Evolutionary conservation across 1,140 invertebrate genomes (phyloP).

Genomic region (Sycobia sp.): DNA sequence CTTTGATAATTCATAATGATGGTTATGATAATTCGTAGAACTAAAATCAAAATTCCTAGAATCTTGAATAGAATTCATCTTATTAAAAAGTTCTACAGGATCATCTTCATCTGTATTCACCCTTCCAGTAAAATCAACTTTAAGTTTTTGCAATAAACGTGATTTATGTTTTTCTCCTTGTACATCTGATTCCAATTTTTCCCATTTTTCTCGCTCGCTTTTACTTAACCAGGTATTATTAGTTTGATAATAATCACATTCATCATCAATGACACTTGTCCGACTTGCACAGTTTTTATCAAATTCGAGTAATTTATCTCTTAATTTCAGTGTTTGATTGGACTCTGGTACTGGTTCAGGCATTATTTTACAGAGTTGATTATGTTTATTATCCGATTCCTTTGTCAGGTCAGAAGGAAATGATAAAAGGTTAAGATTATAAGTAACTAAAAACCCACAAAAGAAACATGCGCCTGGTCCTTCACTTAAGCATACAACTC

Average conservation of each 20-base stretch:
- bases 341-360: conserved; percentile 61
- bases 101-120: conserved; percentile 59
- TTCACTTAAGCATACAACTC: conserved; percentile 95
- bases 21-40: neutral
- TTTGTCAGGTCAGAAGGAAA: neutral
- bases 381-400: conserved; percentile 3
- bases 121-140: conserved; percentile 83
- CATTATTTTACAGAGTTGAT: neutral
- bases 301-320: conserved; percentile 28
- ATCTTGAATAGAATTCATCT: conserved; percentile 36
- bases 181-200: conserved; percentile 74
- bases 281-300: conserved; percentile 68
- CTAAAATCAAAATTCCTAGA: conserved; percentile 8
- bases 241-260: conserved; percentile 89
- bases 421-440: neutral
- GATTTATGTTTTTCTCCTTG: conserved; percentile 74
- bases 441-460: conserved; percentile 78
- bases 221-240: conserved; percentile 82
- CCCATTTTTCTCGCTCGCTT: conserved; percentile 70
- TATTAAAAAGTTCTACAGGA: conserved; percentile 35
- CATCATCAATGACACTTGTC: conserved; percentile 93
- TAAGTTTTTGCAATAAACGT: conserved; percentile 70
- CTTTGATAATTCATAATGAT: neutral
- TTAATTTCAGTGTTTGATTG: conserved; percentile 14
- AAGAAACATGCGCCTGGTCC: conserved; percentile 94